Evolutionary conservation across 2,888 invertebrate genomes (phyloP).

Genomic region (Cephus rjabovi): DNA sequence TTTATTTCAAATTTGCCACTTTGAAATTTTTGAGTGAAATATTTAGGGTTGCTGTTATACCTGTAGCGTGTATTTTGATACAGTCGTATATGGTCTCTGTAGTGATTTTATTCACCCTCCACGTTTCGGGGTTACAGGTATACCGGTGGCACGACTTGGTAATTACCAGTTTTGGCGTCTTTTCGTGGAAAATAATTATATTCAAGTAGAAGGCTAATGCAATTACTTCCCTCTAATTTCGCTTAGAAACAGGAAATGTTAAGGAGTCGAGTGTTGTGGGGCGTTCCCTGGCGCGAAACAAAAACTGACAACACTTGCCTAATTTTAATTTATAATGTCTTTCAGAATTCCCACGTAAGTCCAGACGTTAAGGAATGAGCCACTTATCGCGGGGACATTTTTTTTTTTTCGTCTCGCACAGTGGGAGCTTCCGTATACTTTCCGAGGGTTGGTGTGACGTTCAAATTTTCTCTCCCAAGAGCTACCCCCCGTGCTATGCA

Average conservation of each 20-base stretch:
- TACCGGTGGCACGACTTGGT: neutral
- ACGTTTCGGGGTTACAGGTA: neutral
- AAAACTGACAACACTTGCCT: slow-evolving; percentile 11
- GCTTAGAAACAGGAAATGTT: neutral
- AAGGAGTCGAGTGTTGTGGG: neutral
- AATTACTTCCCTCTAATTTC: slow-evolving; percentile 1
- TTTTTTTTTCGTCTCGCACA: neutral
- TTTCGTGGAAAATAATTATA: neutral
- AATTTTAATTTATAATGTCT: slow-evolving; percentile 18
- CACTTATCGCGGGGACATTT: neutral
- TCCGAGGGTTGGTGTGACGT: neutral
- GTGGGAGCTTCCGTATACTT: neutral
- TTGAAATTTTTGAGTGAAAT: neutral
- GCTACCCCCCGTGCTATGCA: neutral
- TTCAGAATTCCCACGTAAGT: neutral
- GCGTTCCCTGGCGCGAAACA: neutral
- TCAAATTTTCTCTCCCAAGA: neutral
- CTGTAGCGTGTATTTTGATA: neutral
- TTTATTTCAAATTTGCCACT: neutral
- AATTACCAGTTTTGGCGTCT: neutral
- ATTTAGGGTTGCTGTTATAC: neutral
- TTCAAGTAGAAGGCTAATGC: neutral
- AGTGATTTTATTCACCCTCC: neutral
- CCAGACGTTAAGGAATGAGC: neutral
- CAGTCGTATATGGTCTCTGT: neutral